Evolutionary conservation across 1,140 invertebrate species (phyloP), one percentile per base, ranked within the genome.

Genomic region (Scaptomyza hsui): DNA sequence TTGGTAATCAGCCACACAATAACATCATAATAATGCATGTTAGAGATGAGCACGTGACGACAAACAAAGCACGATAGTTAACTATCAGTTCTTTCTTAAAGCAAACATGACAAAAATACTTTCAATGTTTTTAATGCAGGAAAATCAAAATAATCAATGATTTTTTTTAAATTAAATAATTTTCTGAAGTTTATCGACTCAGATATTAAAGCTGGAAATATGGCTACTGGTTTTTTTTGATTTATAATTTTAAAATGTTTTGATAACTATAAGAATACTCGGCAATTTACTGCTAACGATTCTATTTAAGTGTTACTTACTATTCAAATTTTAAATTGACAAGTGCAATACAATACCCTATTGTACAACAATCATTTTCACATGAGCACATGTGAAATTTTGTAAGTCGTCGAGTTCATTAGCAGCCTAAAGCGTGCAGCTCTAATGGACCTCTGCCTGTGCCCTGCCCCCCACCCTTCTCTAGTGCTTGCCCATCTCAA

Each of bases 371-470:
- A 16, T 35, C 7, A 45, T 35, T 35, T 19, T 24, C 18, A 13
- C 0, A 32, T 19, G 2, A 24, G 6, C 10, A 29, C 75, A 74
- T 63, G 70, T 53, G 75, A 47, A 68, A 68, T 44, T 29, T 24
- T 37, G 13, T 35, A 12, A 21, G 6, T 48, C 35, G 35, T 51
- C 41, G 71, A 52, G 64, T 79, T 79, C 75, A 69, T 71, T 67
- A 72, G 75, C 75, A 67, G 74, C 52, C 68, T n/a, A 19, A 47
- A 24, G 12, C 9, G 21, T 16, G 39, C 10, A 24, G 53, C 53
- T 12, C 52, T 41, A 16, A 13, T 26, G 13, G 21, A 56, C 18
- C 10, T 21, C 52, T 13, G 52, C 63, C 68, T 39, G 51, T 9
- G 37, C 32, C 64, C 57, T 18, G 12, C 13, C 39, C 35, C 57